A percentile compares a stretch with the other conserved stretches of the same genome.
Evolutionary conservation across 2,797 vertebrate genomes (phyloP).

Genomic region (Zenarchopterus dispar): DNA sequence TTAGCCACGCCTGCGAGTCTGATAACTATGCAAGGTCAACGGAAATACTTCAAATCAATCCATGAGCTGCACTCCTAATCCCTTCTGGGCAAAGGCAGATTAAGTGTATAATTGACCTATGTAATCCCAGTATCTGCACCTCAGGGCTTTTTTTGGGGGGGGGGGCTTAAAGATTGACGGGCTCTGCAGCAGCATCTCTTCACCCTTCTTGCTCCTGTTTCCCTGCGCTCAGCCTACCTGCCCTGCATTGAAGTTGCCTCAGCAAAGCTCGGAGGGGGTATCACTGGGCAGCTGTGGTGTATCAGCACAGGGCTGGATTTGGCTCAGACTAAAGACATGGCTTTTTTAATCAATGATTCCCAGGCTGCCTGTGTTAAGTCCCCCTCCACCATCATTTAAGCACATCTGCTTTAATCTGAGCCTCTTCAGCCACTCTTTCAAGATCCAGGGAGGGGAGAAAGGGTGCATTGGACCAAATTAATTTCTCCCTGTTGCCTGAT

Average conservation of each 20-base stretch:
- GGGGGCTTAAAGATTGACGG: constrained; percentile 20
- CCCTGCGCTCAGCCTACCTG: constrained; percentile 1
- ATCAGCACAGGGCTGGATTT: constrained; percentile 88
- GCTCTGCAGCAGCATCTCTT: constrained; percentile 25
- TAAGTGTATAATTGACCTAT: constrained; percentile 99
- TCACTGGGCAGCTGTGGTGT: constrained; percentile 50
- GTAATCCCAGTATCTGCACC: constrained; percentile 94
- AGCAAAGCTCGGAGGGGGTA: neutral
- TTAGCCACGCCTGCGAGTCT: constrained; percentile 83
- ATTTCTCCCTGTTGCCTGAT: constrained; percentile 71
- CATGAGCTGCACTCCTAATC: constrained; percentile 90
- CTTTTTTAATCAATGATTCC: constrained; percentile 98
- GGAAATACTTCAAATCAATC: constrained; percentile 95
- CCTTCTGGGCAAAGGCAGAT: constrained; percentile 88
- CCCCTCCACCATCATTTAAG: constrained; percentile 81
- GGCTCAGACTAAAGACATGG: constrained; percentile 88
- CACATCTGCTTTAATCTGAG: constrained; percentile 97
- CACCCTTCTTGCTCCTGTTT: constrained; percentile 9
- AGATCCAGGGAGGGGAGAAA: constrained; percentile 77
- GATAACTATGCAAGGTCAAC: constrained; percentile 94
- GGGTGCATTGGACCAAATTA: constrained; percentile 79
- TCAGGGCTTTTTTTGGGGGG: constrained; percentile 21
- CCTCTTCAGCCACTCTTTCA: constrained; percentile 91
- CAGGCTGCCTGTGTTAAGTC: constrained; percentile 86
- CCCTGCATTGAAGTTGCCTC: constrained; percentile 5